Conservation (phyloP, 1,140 invertebrate species). For the Aphidius ervi region DNA sequence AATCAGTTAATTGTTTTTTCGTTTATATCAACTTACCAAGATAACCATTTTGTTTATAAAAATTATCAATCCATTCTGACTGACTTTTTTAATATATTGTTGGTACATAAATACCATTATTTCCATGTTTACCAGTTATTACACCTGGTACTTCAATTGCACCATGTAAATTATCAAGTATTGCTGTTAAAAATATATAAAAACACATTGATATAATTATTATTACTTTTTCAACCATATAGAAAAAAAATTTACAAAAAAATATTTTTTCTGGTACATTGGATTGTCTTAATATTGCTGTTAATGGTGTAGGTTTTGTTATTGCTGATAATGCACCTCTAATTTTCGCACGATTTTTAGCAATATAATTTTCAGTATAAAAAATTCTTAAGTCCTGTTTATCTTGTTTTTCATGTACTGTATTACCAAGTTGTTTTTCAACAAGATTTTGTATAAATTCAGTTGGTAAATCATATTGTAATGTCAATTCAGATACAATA, state of each 20-base stretch:
- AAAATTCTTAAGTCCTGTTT: slow-evolving; percentile 74
- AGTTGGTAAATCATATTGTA: slow-evolving; percentile 85
- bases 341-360: slow-evolving; percentile 78
- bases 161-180: slow-evolving; percentile 64
- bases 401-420: slow-evolving; percentile 82
- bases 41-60: slow-evolving; percentile 93
- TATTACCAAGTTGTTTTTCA: slow-evolving; percentile 74
- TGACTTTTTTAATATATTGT: slow-evolving; percentile 82
- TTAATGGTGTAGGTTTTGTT: slow-evolving; percentile 77
- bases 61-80: slow-evolving; percentile 85
- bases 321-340: slow-evolving; percentile 82
- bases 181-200: slow-evolving; percentile 48
- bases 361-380: slow-evolving; percentile 86
- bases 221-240: neutral
- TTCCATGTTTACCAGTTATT: slow-evolving; percentile 70
- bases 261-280: slow-evolving; percentile 81
- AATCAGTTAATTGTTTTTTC: slow-evolving; percentile 11
- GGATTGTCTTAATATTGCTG: slow-evolving; percentile 75
- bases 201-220: slow-evolving; percentile 13
- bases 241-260: slow-evolving; percentile 58
- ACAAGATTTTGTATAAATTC: slow-evolving; percentile 75
- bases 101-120: slow-evolving; percentile 81
- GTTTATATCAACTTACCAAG: slow-evolving; percentile 56
- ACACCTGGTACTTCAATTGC: slow-evolving; percentile 70
- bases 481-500: slow-evolving; percentile 79